Conservation (phyloP, 2,113 vertebrate species). For the Rhynchopsitta pachyrhyncha region DNA sequence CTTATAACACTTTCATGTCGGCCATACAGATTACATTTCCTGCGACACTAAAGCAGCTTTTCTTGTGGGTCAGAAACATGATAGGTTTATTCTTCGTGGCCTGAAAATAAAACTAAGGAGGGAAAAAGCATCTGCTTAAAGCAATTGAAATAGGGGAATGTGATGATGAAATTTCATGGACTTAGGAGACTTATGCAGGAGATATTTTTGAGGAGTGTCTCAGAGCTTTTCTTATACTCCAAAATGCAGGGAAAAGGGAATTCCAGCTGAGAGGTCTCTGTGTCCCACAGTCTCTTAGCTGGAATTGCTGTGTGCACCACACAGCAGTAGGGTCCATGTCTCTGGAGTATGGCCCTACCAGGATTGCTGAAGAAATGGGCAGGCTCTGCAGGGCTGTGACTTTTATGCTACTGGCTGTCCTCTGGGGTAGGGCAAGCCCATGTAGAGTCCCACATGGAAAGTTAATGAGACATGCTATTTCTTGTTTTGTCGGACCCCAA, state of each 20-base stretch:
- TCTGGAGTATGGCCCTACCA: fast-evolving
- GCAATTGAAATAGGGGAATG: background rate
- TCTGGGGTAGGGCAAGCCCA: background rate
- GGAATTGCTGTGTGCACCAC: background rate
- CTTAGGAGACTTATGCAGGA: background rate
- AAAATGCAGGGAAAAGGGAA: background rate
- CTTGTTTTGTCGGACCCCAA: background rate
- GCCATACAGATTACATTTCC: constrained; percentile 70
- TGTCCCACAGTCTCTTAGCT: background rate
- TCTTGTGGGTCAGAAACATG: constrained; percentile 63
- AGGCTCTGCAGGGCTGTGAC: background rate
- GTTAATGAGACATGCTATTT: background rate
- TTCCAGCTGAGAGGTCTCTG: background rate
- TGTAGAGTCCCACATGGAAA: fast-evolving
- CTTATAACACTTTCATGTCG: constrained; percentile 67
- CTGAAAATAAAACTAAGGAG: constrained; percentile 12
- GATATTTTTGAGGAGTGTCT: background rate
- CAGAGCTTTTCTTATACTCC: background rate
- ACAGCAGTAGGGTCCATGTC: fast-evolving
- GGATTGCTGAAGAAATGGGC: background rate
- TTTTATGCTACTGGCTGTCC: background rate
- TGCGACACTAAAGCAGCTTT: constrained; percentile 58
- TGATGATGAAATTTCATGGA: background rate
- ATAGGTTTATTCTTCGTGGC: constrained; percentile 54
- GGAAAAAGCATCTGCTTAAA: background rate